phyloP scores from a whole-genome alignment of 2,797 vertebrate genomes.

The Mionectes olivaceus region DNA sequence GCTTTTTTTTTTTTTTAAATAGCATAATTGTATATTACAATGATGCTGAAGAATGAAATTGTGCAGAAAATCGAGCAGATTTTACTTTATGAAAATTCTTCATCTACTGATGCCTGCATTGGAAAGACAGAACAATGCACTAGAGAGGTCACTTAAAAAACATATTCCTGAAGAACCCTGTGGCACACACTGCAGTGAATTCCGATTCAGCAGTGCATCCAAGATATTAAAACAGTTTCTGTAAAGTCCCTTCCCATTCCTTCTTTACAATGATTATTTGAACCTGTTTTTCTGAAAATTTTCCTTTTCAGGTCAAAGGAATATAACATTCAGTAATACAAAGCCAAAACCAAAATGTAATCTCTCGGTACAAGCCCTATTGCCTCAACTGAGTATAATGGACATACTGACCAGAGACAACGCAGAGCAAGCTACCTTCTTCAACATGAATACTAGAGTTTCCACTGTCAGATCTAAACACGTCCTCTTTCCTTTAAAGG shows the following conservation, averaged over 20 bases:
- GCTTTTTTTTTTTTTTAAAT: neutral
- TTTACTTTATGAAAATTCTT: neutral
- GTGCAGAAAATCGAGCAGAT: neutral
- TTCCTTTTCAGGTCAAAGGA: neutral
- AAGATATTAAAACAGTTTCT: neutral
- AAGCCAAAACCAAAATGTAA: neutral
- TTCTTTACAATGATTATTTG: neutral
- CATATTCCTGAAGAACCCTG: neutral
- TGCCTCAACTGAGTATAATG: neutral
- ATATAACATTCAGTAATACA: neutral
- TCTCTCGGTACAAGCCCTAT: neutral
- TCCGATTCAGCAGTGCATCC: neutral
- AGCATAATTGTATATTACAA: neutral
- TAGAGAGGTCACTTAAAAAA: neutral
- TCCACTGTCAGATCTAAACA: neutral
- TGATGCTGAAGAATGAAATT: neutral
- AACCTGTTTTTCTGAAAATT: neutral
- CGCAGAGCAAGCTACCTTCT: neutral
- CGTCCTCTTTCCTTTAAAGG: neutral
- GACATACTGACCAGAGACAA: neutral
- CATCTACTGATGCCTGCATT: neutral
- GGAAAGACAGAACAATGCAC: neutral
- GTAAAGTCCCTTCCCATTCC: neutral
- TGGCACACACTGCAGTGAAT: neutral
- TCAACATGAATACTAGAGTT: accelerated